Conservation (phyloP, 64 coral and sea anemone genomes). For the Acropora tenuis region DNA sequence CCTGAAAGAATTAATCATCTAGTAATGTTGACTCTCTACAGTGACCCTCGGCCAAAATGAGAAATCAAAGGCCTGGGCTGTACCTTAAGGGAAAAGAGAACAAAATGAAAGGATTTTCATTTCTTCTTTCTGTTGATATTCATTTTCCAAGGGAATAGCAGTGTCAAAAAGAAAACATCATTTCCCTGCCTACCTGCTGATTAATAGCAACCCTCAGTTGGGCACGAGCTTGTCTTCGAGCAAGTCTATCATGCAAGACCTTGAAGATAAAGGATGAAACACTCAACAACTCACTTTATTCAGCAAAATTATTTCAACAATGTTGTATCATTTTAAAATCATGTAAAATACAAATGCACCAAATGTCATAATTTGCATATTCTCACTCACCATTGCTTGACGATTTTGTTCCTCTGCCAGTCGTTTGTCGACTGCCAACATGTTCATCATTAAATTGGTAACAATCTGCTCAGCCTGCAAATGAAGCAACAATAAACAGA, state of each 20-base stretch:
- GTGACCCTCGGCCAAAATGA: too few relatives aligned
- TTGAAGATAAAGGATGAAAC: background rate
- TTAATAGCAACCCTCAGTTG: slow-evolving; percentile 74
- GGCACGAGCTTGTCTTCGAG: slow-evolving; percentile 70
- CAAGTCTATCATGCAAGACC: slow-evolving; percentile 84
- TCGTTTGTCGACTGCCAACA: slow-evolving; percentile 74
- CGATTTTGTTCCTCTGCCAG: slow-evolving; percentile 86
- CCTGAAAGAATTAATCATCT: too few relatives aligned
- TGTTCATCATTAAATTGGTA: slow-evolving; percentile 85
- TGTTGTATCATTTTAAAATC: background rate
- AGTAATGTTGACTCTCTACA: too few relatives aligned
- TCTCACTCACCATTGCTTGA: slow-evolving; percentile 73
- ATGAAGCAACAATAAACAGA: background rate
- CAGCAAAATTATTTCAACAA: too few relatives aligned
- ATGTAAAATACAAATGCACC: too few relatives aligned
- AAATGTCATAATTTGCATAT: background rate
- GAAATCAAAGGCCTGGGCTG: too few relatives aligned
- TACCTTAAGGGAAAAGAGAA: too few relatives aligned
- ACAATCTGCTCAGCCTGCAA: slow-evolving; percentile 84
- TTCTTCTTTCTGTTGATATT: too few relatives aligned
- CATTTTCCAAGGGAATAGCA: too few relatives aligned
- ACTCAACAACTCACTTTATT: too few relatives aligned
- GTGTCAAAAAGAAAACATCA: too few relatives aligned
- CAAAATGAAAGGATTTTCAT: too few relatives aligned
- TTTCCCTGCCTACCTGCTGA: slow-evolving; percentile 52